Conservation (phyloP, 2,888 invertebrate species). For the Drosophila paracracens region DNA sequence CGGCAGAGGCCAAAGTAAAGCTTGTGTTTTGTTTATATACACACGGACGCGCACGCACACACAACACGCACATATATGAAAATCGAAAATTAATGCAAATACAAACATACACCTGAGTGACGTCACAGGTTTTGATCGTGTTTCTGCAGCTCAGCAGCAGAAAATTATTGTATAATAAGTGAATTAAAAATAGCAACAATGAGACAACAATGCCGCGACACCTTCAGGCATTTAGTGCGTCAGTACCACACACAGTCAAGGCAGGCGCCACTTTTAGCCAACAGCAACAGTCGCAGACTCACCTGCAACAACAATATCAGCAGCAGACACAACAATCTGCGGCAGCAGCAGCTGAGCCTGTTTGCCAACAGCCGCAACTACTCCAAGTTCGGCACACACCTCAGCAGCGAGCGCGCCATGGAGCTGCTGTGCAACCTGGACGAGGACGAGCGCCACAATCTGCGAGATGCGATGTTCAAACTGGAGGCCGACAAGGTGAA, state of each 20-base stretch:
- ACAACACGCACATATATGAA: not conserved
- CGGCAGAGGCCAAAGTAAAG: constrained; percentile 32
- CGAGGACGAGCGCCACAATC: constrained; percentile 89
- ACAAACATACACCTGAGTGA: constrained; percentile 22
- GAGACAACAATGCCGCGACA: constrained; percentile 44
- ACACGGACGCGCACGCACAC: not conserved
- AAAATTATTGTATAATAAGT: constrained; percentile 19
- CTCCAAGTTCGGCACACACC: constrained; percentile 65
- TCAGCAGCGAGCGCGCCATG: constrained; percentile 89
- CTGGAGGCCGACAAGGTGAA: constrained; percentile 91
- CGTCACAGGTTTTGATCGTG: constrained; percentile 52
- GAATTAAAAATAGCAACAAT: constrained; percentile 31
- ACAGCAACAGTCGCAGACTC: constrained; percentile 26
- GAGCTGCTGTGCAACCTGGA: constrained; percentile 90
- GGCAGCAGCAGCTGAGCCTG: constrained; percentile 8
- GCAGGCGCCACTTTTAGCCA: constrained; percentile 5
- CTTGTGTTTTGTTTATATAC: constrained; percentile 60
- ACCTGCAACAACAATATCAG: constrained; percentile 6
- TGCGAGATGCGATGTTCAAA: constrained; percentile 90
- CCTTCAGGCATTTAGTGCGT: constrained; percentile 44
- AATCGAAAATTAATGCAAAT: constrained; percentile 1
- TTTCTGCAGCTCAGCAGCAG: not conserved
- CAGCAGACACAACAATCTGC: constrained; percentile 12
- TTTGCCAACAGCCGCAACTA: constrained; percentile 34
- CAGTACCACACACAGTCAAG: constrained; percentile 31